These are phyloP conservation scores for Chamaea fasciata DNA, from an alignment of 2,113 vertebrate species.

Conservation along the genomic window DNA sequence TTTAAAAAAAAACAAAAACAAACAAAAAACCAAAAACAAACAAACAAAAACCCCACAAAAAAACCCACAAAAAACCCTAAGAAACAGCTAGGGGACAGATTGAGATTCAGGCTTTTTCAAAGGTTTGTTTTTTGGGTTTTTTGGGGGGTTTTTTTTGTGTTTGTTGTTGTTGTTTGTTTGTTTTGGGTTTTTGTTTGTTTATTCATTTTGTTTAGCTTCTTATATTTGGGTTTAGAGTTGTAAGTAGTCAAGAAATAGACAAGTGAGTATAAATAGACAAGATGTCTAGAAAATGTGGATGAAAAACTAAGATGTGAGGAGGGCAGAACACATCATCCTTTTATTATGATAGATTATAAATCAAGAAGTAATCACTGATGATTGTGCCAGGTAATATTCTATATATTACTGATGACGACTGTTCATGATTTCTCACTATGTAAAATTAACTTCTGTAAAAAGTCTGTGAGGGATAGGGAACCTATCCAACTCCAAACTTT, in stretches of 20 bases:
- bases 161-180: no score
- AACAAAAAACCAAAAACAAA: no score
- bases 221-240: neutral
- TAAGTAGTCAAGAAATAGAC: neutral
- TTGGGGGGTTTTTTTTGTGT: neutral
- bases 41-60: no score
- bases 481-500: neutral
- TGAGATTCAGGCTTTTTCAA: neutral
- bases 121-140: no score
- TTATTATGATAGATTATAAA: neutral
- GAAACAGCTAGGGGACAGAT: neutral
- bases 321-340: neutral
- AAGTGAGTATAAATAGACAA: neutral
- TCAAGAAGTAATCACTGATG: neutral
- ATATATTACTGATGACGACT: neutral
- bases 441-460: neutral
- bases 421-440: neutral
- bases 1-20: no score
- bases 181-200: no score
- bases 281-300: neutral
- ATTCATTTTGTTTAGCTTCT: neutral
- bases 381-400: neutral
- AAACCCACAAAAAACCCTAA: neutral
- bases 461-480: neutral
- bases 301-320: neutral